These are phyloP conservation scores for Nematolebias whitei DNA, from an alignment of 2,113 vertebrate species.

Conservation along the genomic window DNA sequence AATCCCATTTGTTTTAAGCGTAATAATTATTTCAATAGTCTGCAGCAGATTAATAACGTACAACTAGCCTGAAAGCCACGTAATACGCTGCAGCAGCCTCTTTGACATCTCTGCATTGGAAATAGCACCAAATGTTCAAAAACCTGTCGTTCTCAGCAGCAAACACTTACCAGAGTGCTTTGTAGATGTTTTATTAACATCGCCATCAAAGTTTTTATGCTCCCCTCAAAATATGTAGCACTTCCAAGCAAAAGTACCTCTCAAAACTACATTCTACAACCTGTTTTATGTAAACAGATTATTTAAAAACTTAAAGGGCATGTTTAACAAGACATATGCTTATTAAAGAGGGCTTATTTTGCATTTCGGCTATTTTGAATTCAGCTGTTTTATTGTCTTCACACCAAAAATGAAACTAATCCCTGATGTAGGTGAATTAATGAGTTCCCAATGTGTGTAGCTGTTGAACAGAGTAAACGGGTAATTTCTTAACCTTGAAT, in stretches of 20 bases:
- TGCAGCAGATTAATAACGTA: not conserved
- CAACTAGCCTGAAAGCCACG: not conserved
- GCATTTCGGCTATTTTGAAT: not conserved
- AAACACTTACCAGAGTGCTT: not conserved
- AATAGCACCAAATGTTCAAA: not conserved
- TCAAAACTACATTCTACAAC: not conserved
- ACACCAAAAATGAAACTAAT: not conserved
- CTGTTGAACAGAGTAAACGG: not conserved
- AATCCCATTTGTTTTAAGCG: no score
- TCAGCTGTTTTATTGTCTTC: not conserved
- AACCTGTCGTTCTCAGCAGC: no score
- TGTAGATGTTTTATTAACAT: not conserved
- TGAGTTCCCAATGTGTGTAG: not conserved
- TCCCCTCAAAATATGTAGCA: not conserved
- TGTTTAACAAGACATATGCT: no score
- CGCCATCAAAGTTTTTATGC: not conserved
- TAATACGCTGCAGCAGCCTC: not conserved
- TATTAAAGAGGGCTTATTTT: not conserved
- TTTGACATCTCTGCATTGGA: not conserved
- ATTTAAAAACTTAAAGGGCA: not conserved
- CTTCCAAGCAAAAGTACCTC: not conserved
- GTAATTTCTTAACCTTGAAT: slow-evolving; percentile 1
- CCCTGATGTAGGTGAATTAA: slow-evolving; percentile 5
- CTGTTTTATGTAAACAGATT: not conserved
- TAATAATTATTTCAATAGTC: not conserved